A percentile compares a stretch with the other conserved stretches of the same genome.
Conservation (phyloP, 1,140 invertebrate species). For the Zophobas morio region DNA sequence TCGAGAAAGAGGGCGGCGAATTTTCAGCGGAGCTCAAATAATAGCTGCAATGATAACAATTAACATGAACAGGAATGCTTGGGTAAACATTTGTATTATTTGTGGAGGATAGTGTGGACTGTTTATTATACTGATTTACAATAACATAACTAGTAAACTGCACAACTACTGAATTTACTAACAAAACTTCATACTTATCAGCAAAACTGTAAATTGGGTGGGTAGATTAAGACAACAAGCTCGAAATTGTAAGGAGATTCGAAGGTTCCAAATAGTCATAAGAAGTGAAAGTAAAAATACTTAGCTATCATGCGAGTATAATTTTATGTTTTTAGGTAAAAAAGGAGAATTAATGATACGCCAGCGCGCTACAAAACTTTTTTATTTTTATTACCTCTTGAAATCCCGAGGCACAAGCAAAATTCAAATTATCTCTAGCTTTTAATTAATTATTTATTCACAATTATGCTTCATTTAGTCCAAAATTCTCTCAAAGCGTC, state of each 20-base stretch:
- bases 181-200: neutral
- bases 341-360: conserved; percentile 18
- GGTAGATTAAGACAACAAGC: no score
- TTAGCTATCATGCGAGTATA: no score
- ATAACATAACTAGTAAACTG: conserved; percentile 3
- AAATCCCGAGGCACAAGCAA: neutral
- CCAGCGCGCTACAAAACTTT: conserved; percentile 11
- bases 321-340: conserved; percentile 5
- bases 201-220: no score
- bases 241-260: no score
- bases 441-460: conserved; percentile 41
- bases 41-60: no score
- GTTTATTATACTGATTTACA: conserved; percentile 21
- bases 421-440: conserved; percentile 28
- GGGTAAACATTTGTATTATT: neutral
- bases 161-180: conserved; percentile 1
- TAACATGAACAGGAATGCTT: neutral
- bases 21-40: no score
- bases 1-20: no score
- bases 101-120: neutral
- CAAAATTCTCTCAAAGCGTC: conserved; percentile 21
- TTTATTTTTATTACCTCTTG: conserved; percentile 22
- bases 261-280: no score
- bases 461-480: conserved; percentile 38
- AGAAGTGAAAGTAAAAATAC: no score